These are phyloP conservation scores for Tiaroga cobitis DNA, from an alignment of 2,797 vertebrate species.

Conservation along the genomic window DNA sequence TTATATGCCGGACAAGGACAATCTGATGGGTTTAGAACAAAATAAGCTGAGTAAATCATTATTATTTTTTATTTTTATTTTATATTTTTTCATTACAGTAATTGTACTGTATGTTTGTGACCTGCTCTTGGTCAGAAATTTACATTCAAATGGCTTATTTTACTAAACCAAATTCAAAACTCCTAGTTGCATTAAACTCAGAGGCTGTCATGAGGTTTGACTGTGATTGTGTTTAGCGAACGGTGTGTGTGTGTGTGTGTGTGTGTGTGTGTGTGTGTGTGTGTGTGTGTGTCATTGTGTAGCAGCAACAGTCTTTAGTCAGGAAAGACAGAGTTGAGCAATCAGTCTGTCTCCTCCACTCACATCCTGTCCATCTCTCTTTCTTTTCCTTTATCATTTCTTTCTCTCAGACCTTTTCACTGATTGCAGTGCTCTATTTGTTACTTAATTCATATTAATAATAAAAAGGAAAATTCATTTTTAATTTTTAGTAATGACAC, in stretches of 20 bases:
- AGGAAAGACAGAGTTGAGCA: constrained; percentile 78
- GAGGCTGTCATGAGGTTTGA: background rate
- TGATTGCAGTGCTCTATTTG: background rate
- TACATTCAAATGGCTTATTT: background rate
- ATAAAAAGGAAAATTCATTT: no score
- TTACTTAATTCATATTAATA: background rate
- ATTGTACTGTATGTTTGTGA: background rate
- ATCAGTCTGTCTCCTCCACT: constrained; percentile 60
- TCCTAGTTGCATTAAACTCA: background rate
- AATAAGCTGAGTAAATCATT: background rate
- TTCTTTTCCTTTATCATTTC: constrained; percentile 1
- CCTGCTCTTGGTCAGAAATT: background rate
- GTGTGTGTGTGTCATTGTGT: constrained; percentile 48
- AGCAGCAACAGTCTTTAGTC: constrained; percentile 55
- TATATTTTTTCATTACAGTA: background rate
- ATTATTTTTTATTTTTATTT: no score
- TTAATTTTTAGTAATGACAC: no score
- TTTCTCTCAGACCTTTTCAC: constrained; percentile 1
- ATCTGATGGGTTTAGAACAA: background rate
- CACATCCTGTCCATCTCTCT: constrained; percentile 56
- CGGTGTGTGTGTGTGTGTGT: background rate
- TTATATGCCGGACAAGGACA: background rate
- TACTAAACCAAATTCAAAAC: background rate
- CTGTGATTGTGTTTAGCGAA: background rate
- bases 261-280: no score